Conservation (phyloP, 2,797 vertebrate species). For the Hyperoplus lanceolatus region DNA sequence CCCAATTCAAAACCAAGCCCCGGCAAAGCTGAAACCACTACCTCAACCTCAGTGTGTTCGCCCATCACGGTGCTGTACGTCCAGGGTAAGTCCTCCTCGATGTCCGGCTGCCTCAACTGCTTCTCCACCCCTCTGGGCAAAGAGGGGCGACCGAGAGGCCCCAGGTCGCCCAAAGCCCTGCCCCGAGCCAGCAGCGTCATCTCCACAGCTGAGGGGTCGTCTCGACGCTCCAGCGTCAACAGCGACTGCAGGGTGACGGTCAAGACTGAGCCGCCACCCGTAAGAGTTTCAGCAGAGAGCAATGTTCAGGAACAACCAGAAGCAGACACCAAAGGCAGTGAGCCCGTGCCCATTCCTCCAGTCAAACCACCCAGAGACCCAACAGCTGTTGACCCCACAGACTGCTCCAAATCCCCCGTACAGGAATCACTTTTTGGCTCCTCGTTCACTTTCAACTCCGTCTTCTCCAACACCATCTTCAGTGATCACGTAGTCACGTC, state of each 20-base stretch:
- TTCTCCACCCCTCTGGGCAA: slow-evolving; percentile 84
- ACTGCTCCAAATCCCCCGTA: slow-evolving; percentile 56
- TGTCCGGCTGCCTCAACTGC: slow-evolving; percentile 89
- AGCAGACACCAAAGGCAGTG: slow-evolving; percentile 8
- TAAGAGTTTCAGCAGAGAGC: slow-evolving; percentile 71
- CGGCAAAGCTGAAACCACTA: slow-evolving; percentile 57
- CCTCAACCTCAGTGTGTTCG: slow-evolving; percentile 70
- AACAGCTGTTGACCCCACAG: slow-evolving; percentile 34
- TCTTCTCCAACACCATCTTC: slow-evolving; percentile 83
- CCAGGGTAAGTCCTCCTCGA: slow-evolving; percentile 87
- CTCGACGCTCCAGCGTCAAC: slow-evolving; percentile 91
- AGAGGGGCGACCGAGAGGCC: slow-evolving; percentile 69
- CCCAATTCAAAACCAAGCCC: slow-evolving; percentile 35
- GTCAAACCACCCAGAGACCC: slow-evolving; percentile 79
- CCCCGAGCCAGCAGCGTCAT: slow-evolving; percentile 94
- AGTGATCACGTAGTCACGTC: slow-evolving; percentile 72
- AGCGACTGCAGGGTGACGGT: slow-evolving; percentile 88
- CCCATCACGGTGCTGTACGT: slow-evolving; percentile 79
- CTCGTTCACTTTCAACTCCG: slow-evolving; percentile 77
- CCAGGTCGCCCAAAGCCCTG: slow-evolving; percentile 83
- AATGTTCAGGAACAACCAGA: slow-evolving; percentile 71
- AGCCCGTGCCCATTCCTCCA: slow-evolving; percentile 64
- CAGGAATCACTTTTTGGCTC: slow-evolving; percentile 77
- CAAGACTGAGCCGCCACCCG: slow-evolving; percentile 82
- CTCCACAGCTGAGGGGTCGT: slow-evolving; percentile 93